Conservation (phyloP, 30 jellyfish, hydroid and myxozoan genomes). For the Pelagia noctiluca region DNA sequence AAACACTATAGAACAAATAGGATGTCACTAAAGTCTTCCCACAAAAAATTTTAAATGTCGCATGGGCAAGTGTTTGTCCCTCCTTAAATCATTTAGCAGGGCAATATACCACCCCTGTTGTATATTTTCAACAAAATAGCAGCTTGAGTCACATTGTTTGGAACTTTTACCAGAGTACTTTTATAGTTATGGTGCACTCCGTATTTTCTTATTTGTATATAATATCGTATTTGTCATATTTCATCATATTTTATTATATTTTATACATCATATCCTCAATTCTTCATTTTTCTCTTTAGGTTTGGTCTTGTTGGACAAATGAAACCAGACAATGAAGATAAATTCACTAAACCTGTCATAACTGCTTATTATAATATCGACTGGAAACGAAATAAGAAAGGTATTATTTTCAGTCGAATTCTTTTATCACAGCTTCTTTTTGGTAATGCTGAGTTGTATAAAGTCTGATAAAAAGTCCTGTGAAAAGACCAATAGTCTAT, state of each 20-base stretch:
- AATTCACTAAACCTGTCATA: slow-evolving; percentile 68
- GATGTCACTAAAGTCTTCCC: too few species aligned
- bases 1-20: too few species aligned
- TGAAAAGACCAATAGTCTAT: background rate
- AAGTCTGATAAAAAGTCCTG: background rate
- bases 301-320: slow-evolving; percentile 94
- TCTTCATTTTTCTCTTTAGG: background rate
- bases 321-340: slow-evolving; percentile 72
- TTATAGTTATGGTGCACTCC: background rate
- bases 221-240: too few species aligned
- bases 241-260: background rate
- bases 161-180: background rate
- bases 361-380: slow-evolving; percentile 85
- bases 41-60: too few species aligned
- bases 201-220: background rate
- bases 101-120: too few species aligned
- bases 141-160: background rate
- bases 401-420: slow-evolving; percentile 3
- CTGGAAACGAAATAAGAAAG: slow-evolving; percentile 86
- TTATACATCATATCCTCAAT: background rate
- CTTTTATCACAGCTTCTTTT: background rate
- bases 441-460: background rate
- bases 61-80: too few species aligned
- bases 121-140: background rate
- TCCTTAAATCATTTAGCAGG: too few species aligned